Evolutionary conservation across 2,888 invertebrate species (phyloP).

Genomic region (Oscheius myriophilus): DNA sequence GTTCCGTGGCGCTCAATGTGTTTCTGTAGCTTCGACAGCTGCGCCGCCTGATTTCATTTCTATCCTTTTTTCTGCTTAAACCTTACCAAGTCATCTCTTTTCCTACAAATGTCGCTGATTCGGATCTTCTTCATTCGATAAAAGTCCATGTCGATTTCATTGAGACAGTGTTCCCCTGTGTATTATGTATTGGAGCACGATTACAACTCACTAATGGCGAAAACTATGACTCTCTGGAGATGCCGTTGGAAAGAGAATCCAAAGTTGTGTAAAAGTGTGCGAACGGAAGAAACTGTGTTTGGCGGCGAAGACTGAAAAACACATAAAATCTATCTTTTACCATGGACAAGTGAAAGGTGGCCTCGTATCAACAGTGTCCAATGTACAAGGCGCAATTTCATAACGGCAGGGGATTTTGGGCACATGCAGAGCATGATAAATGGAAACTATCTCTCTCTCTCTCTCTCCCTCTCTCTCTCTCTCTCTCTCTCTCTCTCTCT

Average conservation of each 20-base stretch:
- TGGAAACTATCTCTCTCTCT: too few relatives aligned
- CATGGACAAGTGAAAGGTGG: too few relatives aligned
- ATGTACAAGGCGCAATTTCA: too few relatives aligned
- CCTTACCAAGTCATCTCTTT: constrained; percentile 19
- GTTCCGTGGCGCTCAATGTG: constrained; percentile 23
- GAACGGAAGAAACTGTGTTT: constrained; percentile 43
- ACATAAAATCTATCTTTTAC: too few relatives aligned
- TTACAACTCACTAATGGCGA: constrained; percentile 23
- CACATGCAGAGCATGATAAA: too few relatives aligned
- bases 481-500: too few relatives aligned
- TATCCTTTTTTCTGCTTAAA: background rate
- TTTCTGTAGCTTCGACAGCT: constrained; percentile 19
- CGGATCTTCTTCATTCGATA: constrained; percentile 41
- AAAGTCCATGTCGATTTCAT: constrained; percentile 41
- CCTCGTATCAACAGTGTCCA: too few relatives aligned
- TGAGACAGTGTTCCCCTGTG: constrained; percentile 29
- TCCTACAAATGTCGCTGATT: constrained; percentile 26
- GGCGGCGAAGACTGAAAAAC: constrained; percentile 23
- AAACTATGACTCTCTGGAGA: constrained; percentile 24
- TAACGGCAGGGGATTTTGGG: too few relatives aligned
- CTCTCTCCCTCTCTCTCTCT: too few relatives aligned
- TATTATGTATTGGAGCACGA: constrained; percentile 1
- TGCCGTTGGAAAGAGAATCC: constrained; percentile 41
- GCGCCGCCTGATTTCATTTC: constrained; percentile 2
- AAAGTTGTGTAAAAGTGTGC: constrained; percentile 38